phyloP scores from a whole-genome alignment of 2,888 invertebrate genomes.

The Heliconius charithonia region DNA sequence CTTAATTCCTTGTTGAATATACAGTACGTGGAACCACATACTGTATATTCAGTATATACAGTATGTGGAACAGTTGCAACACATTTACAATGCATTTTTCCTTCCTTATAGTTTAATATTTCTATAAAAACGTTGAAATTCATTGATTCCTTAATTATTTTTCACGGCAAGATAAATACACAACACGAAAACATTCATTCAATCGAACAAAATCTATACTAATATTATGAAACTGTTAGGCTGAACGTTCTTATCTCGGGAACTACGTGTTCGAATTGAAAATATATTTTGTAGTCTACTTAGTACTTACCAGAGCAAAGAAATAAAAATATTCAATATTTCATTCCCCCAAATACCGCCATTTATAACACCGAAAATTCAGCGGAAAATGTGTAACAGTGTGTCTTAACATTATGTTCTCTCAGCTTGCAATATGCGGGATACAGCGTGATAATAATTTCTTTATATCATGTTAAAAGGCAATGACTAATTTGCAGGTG shows the following conservation, averaged over 20 bases:
- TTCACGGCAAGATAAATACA: background rate
- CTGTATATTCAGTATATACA: background rate
- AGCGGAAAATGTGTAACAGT: background rate
- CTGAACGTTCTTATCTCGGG: background rate
- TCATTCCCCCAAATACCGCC: too few species aligned
- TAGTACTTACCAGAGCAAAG: too few species aligned
- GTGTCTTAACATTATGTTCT: background rate
- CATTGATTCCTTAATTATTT: background rate
- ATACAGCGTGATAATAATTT: background rate
- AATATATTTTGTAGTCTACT: background rate
- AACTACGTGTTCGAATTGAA: background rate
- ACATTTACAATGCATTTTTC: conserved; percentile 15
- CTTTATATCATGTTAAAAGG: conserved; percentile 40
- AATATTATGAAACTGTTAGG: background rate
- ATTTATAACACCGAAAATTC: background rate
- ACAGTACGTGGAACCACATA: conserved; percentile 2
- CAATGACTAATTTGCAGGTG: conserved; percentile 40
- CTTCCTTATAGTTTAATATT: conserved; percentile 10
- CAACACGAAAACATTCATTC: background rate
- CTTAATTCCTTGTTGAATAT: background rate
- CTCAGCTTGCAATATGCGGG: background rate
- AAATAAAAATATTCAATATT: too few species aligned
- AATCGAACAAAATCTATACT: background rate
- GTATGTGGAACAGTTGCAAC: conserved; percentile 8
- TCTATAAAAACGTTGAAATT: conserved; percentile 2